phyloP scores from a whole-genome alignment of 2,113 vertebrate species.

The Leptobrachium leishanense region DNA sequence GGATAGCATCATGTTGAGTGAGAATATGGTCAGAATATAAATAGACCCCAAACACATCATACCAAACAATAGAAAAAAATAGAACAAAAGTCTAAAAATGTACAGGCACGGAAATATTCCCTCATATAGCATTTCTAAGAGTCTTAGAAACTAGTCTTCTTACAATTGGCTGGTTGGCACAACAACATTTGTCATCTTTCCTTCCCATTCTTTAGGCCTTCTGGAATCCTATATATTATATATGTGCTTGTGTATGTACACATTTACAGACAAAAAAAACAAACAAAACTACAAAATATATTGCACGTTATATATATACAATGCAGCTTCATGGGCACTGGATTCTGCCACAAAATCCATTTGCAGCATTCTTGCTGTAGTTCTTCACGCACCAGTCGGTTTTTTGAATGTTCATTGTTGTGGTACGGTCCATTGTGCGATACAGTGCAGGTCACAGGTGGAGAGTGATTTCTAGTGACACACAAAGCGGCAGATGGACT shows the following conservation, averaged over 20 bases:
- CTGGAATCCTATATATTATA: slow-evolving; percentile 64
- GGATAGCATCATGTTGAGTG: too few relatives aligned
- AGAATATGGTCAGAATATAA: too few relatives aligned
- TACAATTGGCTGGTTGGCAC: background rate
- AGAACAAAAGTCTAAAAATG: too few relatives aligned
- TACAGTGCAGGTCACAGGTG: too few relatives aligned
- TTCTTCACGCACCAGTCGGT: slow-evolving; percentile 57
- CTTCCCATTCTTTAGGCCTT: slow-evolving; percentile 57
- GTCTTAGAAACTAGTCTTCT: background rate
- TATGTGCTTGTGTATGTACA: slow-evolving; percentile 70
- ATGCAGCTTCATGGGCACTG: slow-evolving; percentile 58
- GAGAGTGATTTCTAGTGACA: too few relatives aligned
- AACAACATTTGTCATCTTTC: too few relatives aligned
- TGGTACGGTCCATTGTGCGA: too few relatives aligned
- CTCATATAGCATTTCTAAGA: too few relatives aligned
- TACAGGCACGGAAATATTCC: too few relatives aligned
- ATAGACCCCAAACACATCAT: too few relatives aligned
- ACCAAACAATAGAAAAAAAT: too few relatives aligned
- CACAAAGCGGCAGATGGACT: too few relatives aligned
- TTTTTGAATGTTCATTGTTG: slow-evolving; percentile 6
- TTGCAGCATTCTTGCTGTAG: slow-evolving; percentile 58
- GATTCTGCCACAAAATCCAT: slow-evolving; percentile 53
- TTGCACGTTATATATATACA: slow-evolving; percentile 73
- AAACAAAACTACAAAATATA: slow-evolving; percentile 64
- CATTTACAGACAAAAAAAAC: slow-evolving; percentile 66